phyloP scores from a whole-genome alignment of 2,888 invertebrate species.

The Scrobipalpa costella region DNA sequence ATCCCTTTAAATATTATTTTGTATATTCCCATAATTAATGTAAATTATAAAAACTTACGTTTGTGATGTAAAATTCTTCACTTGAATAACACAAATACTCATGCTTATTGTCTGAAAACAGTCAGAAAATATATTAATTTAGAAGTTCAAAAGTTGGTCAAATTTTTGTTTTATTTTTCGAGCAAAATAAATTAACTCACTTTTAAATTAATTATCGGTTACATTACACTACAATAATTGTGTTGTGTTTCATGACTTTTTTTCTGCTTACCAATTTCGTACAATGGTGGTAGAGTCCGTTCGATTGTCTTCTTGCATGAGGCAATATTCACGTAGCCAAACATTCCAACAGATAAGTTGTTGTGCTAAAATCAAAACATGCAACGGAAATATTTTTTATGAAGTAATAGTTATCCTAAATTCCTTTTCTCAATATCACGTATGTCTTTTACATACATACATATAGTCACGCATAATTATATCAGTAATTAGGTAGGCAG shows the following conservation, averaged over 20 bases:
- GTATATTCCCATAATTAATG: too few relatives aligned
- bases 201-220: too few relatives aligned
- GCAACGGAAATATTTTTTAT: not conserved
- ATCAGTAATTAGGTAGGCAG: too few relatives aligned
- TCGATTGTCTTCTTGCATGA: slow-evolving; percentile 51
- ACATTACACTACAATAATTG: too few relatives aligned
- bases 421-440: too few relatives aligned
- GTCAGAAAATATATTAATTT: slow-evolving; percentile 22
- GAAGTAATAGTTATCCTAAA: not conserved
- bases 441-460: too few relatives aligned
- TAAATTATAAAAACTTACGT: slow-evolving; percentile 52
- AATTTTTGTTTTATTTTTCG: too few relatives aligned
- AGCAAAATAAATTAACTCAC: too few relatives aligned
- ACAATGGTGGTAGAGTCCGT: slow-evolving; percentile 39
- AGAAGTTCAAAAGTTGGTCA: too few relatives aligned
- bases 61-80: slow-evolving; percentile 49
- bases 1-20: too few relatives aligned
- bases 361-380: slow-evolving; percentile 47
- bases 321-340: slow-evolving; percentile 48
- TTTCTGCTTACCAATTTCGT: slow-evolving; percentile 46
- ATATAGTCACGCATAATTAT: too few relatives aligned
- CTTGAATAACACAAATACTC: slow-evolving; percentile 55
- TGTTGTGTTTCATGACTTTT: too few relatives aligned
- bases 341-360: slow-evolving; percentile 46
- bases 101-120: slow-evolving; percentile 43